Evolutionary conservation across 1,140 invertebrate species (phyloP), one percentile per base, ranked within the genome.

Genomic region (Trigoniulus corallinus): DNA sequence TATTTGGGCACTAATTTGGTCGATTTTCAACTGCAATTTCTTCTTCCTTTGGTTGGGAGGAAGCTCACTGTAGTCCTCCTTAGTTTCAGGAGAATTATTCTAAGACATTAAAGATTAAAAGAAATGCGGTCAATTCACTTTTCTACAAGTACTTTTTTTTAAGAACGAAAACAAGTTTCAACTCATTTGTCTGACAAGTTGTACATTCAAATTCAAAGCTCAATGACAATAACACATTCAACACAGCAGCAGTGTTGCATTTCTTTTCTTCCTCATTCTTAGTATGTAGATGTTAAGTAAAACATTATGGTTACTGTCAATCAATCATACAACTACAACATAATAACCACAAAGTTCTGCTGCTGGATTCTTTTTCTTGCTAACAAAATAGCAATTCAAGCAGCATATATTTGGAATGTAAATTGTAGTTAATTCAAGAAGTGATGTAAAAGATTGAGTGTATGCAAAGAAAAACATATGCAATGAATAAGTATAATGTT

Each of bases 21-120:
- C 82, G 44, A 98, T 77, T 70, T 88, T 93, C 45, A 82, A 81
- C 59, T 84, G 80, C 42, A 98, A 69, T 64, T 88, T 85, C 69
- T 96, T 94, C 67, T 86, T 84, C 65, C 93, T 79, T 66, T 98
- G 95, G 70, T 91, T 94, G 43, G 95, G 95, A 56, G 94, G 91
- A 58, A 97, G 72, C 68, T 96, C 91, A 68, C 86, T 91, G 64
- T 82, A 95, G 67, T 96, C 75, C 51, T 74, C 72, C 58, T 69
- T 67, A 59, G 26, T 42, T 51, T 51, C 49, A 13, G 15, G 3
- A 27, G 29, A 13, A 45, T 51, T 51, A 22, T 20, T 50, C 49
- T 51, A 23, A 3, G 46, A 47, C 10, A 18, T 12, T 43, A 25
- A 47, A 45, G 20, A 45, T 45, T 10, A 45, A 10, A 50, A 50